These are phyloP conservation scores for Ametastegia equiseti DNA, from an alignment of 2,888 invertebrate species.

Conservation along the genomic window DNA sequence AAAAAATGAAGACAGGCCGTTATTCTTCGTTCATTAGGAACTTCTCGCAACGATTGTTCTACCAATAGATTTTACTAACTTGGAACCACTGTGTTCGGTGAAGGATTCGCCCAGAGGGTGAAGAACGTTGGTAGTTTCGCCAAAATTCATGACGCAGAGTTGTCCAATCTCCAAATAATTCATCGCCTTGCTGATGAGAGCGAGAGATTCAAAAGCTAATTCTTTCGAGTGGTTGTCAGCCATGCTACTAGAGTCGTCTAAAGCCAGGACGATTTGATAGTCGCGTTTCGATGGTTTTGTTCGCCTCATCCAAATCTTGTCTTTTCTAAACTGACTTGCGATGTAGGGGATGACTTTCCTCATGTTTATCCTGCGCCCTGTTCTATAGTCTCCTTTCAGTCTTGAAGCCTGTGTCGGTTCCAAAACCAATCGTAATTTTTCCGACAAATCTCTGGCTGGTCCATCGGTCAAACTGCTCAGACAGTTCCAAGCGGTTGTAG, in stretches of 20 bases:
- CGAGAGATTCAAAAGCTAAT: slow-evolving; percentile 96
- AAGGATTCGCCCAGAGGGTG: slow-evolving; percentile 92
- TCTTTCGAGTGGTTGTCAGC: slow-evolving; percentile 93
- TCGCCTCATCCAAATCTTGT: slow-evolving; percentile 98
- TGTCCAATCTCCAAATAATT: slow-evolving; percentile 96
- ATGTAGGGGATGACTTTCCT: slow-evolving; percentile 98
- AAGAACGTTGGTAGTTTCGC: slow-evolving; percentile 90
- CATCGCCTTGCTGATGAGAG: slow-evolving; percentile 92
- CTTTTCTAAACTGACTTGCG: slow-evolving; percentile 98
- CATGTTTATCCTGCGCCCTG: slow-evolving; percentile 98
- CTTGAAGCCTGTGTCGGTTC: slow-evolving; percentile 97
- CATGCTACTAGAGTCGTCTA: slow-evolving; percentile 97
- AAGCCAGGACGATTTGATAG: slow-evolving; percentile 96
- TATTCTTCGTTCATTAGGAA: slow-evolving; percentile 17
- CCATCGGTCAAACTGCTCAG: slow-evolving; percentile 80
- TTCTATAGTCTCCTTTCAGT: slow-evolving; percentile 96
- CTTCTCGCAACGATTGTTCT: background rate
- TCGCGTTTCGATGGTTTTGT: slow-evolving; percentile 97
- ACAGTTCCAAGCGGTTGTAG: slow-evolving; percentile 80
- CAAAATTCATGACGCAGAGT: slow-evolving; percentile 94
- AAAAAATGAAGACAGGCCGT: slow-evolving; percentile 9
- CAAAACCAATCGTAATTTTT: slow-evolving; percentile 94
- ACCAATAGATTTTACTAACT: slow-evolving; percentile 63
- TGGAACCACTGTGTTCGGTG: slow-evolving; percentile 90
- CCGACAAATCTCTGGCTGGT: slow-evolving; percentile 92